A percentile compares a stretch with the other conserved stretches of the same genome.
Evolutionary conservation across 2,888 invertebrate genomes (phyloP).

Genomic region (Stenurella melanura): DNA sequence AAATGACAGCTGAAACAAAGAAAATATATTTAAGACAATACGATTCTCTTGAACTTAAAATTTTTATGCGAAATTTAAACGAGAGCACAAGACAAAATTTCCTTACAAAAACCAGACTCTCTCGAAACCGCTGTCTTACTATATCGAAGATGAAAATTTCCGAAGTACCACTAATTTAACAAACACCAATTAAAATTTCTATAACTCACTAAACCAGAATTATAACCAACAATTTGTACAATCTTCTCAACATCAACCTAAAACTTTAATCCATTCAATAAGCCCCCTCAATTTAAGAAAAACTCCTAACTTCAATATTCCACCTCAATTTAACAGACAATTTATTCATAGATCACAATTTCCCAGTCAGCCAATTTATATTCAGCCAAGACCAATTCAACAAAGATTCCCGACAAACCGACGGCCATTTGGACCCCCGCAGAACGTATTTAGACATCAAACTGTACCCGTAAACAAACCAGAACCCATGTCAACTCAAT

Average conservation of each 20-base stretch:
- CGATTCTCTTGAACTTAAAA: background rate
- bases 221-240: background rate
- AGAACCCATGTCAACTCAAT: background rate
- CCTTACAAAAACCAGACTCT: background rate
- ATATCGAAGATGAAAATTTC: slow-evolving; percentile 6
- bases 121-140: slow-evolving; percentile 6
- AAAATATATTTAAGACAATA: slow-evolving; percentile 7
- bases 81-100: slow-evolving; percentile 4
- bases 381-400: background rate
- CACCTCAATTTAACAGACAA: background rate
- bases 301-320: too few species aligned
- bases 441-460: background rate
- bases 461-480: too few species aligned
- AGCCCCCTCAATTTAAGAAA: too few species aligned
- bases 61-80: slow-evolving; percentile 28
- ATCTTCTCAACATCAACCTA: too few species aligned
- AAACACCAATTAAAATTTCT: background rate
- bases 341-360: background rate
- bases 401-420: slow-evolving; percentile 16
- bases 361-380: slow-evolving; percentile 21
- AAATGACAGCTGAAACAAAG: background rate
- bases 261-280: background rate
- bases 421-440: background rate
- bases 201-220: background rate
- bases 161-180: background rate